Conservation (phyloP, 2,113 vertebrate species). For the Chaenogobius annularis region DNA sequence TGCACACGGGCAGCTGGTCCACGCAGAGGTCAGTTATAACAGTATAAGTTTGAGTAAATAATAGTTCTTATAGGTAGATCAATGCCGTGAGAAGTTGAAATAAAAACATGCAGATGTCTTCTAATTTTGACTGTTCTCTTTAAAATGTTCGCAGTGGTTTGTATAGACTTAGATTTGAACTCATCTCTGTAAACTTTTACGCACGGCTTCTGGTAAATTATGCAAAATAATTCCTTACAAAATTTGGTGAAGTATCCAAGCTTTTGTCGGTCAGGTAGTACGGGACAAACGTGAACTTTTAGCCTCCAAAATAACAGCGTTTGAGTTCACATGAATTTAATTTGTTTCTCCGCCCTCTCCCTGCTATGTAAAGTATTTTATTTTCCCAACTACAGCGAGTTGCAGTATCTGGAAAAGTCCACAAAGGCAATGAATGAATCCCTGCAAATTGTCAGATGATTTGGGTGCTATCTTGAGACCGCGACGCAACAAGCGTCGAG, state of each 20-base stretch:
- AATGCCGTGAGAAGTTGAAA: neutral
- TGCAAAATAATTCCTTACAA: neutral
- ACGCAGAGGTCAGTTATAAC: slow-evolving; percentile 64
- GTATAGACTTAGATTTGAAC: neutral
- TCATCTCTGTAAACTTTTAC: neutral
- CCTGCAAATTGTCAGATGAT: slow-evolving; percentile 38
- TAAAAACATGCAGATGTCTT: neutral
- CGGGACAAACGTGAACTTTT: too few species aligned
- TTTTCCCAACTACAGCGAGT: neutral
- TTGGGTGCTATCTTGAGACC: slow-evolving; percentile 39
- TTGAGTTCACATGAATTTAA: neutral
- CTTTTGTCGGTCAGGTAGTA: too few species aligned
- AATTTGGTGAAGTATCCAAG: neutral
- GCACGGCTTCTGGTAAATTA: neutral
- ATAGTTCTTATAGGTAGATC: neutral
- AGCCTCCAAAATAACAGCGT: slow-evolving; percentile 7
- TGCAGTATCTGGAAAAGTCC: slow-evolving; percentile 13
- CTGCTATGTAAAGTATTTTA: neutral
- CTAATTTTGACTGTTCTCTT: neutral
- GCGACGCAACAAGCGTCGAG: slow-evolving; percentile 21
- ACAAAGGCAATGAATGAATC: slow-evolving; percentile 22
- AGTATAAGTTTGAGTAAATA: slow-evolving; percentile 25
- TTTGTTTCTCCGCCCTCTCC: neutral
- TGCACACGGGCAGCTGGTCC: slow-evolving; percentile 61
- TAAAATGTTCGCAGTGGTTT: neutral